Evolutionary conservation across 2,797 vertebrate genomes (phyloP).

Genomic region (Xerus rutilus): DNA sequence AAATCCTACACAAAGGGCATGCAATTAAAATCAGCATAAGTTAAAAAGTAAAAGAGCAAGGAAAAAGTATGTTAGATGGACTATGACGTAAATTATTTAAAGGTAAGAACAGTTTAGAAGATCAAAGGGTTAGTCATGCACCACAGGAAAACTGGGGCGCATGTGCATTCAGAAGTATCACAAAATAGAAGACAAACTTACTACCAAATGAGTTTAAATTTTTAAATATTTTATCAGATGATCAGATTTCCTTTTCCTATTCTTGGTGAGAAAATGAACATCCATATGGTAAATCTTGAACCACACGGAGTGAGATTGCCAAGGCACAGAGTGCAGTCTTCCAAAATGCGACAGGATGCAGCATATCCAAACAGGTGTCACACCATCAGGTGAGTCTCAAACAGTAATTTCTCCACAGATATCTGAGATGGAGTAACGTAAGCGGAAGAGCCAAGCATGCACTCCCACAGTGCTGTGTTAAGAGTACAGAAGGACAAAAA

Average conservation of each 20-base stretch:
- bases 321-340: neutral
- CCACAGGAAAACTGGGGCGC: neutral
- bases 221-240: neutral
- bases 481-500: neutral
- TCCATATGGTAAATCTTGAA: neutral
- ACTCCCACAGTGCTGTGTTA: no score
- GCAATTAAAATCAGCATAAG: neutral
- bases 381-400: neutral
- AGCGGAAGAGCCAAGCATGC: no score
- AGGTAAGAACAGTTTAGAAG: neutral
- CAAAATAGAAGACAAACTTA: neutral
- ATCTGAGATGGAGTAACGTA: rapidly evolving
- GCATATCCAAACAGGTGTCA: no score
- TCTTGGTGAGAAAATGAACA: neutral
- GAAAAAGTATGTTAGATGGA: neutral
- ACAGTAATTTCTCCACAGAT: neutral
- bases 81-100: neutral
- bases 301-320: neutral
- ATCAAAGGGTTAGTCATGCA: neutral
- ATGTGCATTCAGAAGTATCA: neutral
- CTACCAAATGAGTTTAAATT: neutral
- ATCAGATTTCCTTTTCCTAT: neutral
- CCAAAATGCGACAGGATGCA: neutral
- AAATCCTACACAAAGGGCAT: neutral
- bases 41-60: neutral